Base-by-base conservation (phyloP, 2,797 vertebrate species). In the Kryptolebias ocellatus region DNA sequence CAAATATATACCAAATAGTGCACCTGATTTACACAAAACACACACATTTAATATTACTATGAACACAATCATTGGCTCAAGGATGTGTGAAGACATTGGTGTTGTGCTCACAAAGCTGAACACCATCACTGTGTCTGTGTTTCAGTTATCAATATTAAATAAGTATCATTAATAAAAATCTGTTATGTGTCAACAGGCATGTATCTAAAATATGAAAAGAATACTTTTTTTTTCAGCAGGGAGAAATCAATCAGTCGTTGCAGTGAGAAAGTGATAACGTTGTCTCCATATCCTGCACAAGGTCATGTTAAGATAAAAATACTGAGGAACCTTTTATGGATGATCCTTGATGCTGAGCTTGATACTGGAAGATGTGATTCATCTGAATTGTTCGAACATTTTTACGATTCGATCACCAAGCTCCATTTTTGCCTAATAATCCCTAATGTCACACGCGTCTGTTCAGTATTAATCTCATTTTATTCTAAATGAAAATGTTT, bases 221-320 rank as follows among this genome's bases (percentile, higher is more conserved):
- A 34, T 3, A 34, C 5, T 6, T 3, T 34, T 6, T 6, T 5
- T 34, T 34, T 34, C 53, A 68, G 78, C 53, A 34, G 18, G 31
- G 56, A 81, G 72, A 70, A 67, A 81, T 78, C 51, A 52, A 74
- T 71, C 70, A 54, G 77, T 79, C 74, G 60, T 34, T 87, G 81
- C 78, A 72, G 82, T 39, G 75, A 89, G 79, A 92, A 91, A 83
- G 86, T 91, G 79, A 91, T 89, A 90, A 87, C 91, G 85, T 86
- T 83, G 71, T 78, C 84, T 90, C 79, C 83, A 81, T 85, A 80
- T 83, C 84, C 84, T 73, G 89, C 81, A 81, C 82, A 90, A 88
- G 87, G 88, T 84, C 89, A 78, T 83, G 89, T 92, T 90, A 88
- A 90, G 91, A 93, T 94, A 93, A 93, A 94, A 94, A 94, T 94